A percentile compares a stretch with the other conserved stretches of the same genome.
These are phyloP conservation scores for Plebejus melissa DNA, from an alignment of 2,888 invertebrate species.

Conservation along the genomic window DNA sequence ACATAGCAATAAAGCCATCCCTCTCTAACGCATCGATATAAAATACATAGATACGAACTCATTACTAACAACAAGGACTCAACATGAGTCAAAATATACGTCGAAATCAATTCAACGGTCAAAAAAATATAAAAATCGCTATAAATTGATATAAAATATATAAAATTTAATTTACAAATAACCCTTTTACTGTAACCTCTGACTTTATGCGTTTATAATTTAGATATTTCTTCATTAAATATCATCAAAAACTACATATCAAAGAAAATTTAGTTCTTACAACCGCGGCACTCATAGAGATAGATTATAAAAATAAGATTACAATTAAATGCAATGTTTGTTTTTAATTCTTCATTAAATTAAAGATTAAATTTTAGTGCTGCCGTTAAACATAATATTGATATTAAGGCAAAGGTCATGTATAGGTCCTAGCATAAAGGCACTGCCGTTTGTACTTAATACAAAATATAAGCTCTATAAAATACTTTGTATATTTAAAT, in stretches of 20 bases:
- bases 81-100: conserved; percentile 64
- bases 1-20: not conserved
- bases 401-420: not conserved
- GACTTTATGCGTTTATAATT: not conserved
- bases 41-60: conserved; percentile 18
- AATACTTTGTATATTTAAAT: conserved; percentile 40
- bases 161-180: conserved; percentile 29
- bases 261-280: too few species aligned
- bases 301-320: too few species aligned
- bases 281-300: too few species aligned
- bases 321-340: too few species aligned
- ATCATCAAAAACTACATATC: too few species aligned
- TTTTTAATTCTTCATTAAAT: too few species aligned
- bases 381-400: not conserved
- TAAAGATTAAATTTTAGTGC: too few species aligned
- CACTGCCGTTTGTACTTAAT: conserved; percentile 54
- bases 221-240: too few species aligned
- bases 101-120: conserved; percentile 56
- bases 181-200: not conserved
- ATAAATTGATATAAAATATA: conserved; percentile 40
- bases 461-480: conserved; percentile 39
- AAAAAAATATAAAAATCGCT: conserved; percentile 42
- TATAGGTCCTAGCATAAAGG: conserved; percentile 41
- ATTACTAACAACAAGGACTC: conserved; percentile 49
- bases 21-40: conserved; percentile 11